Evolutionary conservation across 2,797 vertebrate species (phyloP), one percentile per base, ranked within the genome.

Genomic region (Chelon labrosus): DNA sequence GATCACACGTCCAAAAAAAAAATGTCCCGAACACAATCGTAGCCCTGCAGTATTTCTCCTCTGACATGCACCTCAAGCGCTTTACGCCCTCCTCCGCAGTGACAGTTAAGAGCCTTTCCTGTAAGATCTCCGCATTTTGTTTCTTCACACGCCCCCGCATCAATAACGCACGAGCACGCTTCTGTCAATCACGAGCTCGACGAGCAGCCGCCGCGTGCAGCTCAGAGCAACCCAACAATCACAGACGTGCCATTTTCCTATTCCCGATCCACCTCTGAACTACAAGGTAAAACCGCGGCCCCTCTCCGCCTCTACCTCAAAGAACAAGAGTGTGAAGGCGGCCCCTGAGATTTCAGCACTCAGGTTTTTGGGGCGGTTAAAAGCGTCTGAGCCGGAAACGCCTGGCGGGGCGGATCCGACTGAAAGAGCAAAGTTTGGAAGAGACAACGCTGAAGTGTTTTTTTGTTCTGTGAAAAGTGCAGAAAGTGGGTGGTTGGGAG

Each of bases 161-260:
- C 76, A 86, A 84, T 88, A 87, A 87, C 86, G 79, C 80, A 86
- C 72, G 19, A 49, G 59, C 75, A 38, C 79, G 53, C 71, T 68
- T 52, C 35, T 60, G 73, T 73, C 65, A 3, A 68, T 77, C 82
- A 69, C 65, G 31, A 70, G 70, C 37, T 37, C 44, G 65, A 73
- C 54, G 63, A 60, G n/a, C 14, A 64, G 12, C 73, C 69, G 75
- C 52, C 80, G 50, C 65, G 60, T 82, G 81, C 59, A 19, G 56
- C 71, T 65, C 60, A 0, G 0, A 73, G 67, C 66, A 20, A 56
- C 35, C 80, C 51, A 57, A 70, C 79, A 77, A 86, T 84, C 76
- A 79, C 35, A 75, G 38, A 63, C 41, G 0, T 25, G 41, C 59
- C 52, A 14, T 44, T 27, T 67, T 85, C 51, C 68, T 65, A 19